Evolutionary conservation across 2,113 vertebrate species (phyloP), one percentile per base, ranked within the genome.

Genomic region (Paedocypris sp.): DNA sequence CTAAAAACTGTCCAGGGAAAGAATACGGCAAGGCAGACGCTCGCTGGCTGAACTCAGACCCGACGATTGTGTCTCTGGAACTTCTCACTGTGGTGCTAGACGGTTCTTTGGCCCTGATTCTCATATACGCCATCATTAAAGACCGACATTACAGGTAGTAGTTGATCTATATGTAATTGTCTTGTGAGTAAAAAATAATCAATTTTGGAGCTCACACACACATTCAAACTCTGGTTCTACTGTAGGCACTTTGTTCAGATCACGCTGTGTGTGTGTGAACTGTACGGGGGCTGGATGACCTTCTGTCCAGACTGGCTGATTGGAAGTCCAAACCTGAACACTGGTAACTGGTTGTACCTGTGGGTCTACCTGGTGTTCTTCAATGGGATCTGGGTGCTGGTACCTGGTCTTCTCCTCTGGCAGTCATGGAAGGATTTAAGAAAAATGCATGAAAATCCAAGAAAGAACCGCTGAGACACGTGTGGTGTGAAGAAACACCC

Each of bases 171-270:
- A n/a, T n/a, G n/a, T n/a, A n/a, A n/a, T n/a, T n/a, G n/a, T n/a
- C n/a, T n/a, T n/a, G n/a, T n/a, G n/a, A n/a, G n/a, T n/a, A n/a
- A n/a, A n/a, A n/a, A n/a, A n/a, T n/a, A n/a, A n/a, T n/a, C n/a
- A n/a, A n/a, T n/a, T n/a, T n/a, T n/a, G n/a, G n/a, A n/a, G n/a
- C n/a, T n/a, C n/a, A n/a, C n/a, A n/a, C n/a, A n/a, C n/a, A n/a
- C n/a, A n/a, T n/a, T n/a, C n/a, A n/a, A n/a, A n/a, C n/a, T n/a
- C n/a, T n/a, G n/a, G n/a, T n/a, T n/a, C n/a, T n/a, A n/a, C n/a
- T n/a, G n/a, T n/a, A 89, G 86, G 75, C 87, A 89, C 65, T 90
- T 88, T 35, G 2, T 89, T 20, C 90, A 92, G 76, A 77, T 91
- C 4, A 36, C 72, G 2, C 68, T 80, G 19, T 75, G 75, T 4